These are phyloP conservation scores for Oasisia sp. DNA, from an alignment of 2,888 invertebrate genomes.

Conservation along the genomic window DNA sequence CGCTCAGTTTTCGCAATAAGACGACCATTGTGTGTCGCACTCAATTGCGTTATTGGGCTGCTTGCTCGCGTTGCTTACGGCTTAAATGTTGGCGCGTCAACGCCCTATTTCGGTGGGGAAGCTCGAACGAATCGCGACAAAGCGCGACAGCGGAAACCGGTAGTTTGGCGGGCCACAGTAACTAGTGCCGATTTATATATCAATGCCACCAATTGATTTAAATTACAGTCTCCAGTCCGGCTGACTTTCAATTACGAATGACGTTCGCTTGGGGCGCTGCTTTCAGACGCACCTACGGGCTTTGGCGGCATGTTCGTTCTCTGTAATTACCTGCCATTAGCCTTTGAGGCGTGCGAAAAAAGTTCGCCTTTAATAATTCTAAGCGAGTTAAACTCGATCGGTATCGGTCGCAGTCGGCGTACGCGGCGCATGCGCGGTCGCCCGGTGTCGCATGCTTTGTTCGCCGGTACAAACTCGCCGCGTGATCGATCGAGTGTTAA, in stretches of 20 bases:
- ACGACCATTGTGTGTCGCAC: not conserved
- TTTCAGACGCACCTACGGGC: not conserved
- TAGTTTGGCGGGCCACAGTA: conserved; percentile 12
- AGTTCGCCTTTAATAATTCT: conserved; percentile 1
- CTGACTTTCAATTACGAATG: conserved; percentile 5
- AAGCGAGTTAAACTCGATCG: not conserved
- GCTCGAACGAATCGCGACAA: not conserved
- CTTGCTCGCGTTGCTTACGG: not conserved
- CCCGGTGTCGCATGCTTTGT: not conserved
- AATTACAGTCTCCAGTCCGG: not conserved
- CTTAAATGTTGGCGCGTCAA: not conserved
- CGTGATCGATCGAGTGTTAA: conserved; percentile 13
- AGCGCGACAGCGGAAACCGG: not conserved
- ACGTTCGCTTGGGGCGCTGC: not conserved
- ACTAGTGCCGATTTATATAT: conserved; percentile 17
- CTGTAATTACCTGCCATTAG: conserved; percentile 10
- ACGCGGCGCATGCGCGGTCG: conserved; percentile 1
- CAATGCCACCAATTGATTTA: conserved; percentile 17
- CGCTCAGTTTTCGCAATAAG: not conserved
- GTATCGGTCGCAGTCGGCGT: not conserved
- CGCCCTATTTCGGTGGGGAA: not conserved
- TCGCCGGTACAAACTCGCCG: not conserved
- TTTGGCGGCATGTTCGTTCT: not conserved
- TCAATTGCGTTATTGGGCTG: not conserved
- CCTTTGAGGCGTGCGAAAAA: conserved; percentile 17